Evolutionary conservation across 2,113 vertebrate genomes (phyloP).

Genomic region (Acanthochromis polyacanthus): DNA sequence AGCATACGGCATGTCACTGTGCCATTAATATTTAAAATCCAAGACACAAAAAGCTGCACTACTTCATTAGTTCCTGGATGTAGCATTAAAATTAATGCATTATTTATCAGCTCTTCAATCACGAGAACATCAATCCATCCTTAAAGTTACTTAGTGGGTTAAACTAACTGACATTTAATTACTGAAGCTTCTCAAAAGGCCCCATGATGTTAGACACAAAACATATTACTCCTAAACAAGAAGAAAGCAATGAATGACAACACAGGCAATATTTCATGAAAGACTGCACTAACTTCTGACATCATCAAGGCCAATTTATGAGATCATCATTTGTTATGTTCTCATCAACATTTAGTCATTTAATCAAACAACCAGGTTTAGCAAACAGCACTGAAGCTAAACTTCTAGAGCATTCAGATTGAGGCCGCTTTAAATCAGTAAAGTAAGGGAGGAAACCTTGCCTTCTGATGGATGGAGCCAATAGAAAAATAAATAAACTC

Average conservation of each 20-base stretch:
- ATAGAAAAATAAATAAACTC: no score
- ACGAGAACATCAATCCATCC: neutral
- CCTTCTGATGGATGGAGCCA: no score
- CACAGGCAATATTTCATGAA: neutral
- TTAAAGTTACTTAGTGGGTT: neutral
- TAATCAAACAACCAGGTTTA: no score
- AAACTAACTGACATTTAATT: neutral
- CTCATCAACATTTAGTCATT: no score
- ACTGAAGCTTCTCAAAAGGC: neutral
- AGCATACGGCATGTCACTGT: neutral
- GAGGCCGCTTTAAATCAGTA: no score
- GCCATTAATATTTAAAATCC: constrained; percentile 23
- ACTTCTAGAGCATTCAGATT: no score
- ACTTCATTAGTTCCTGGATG: neutral
- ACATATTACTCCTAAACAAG: neutral
- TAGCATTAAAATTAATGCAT: neutral
- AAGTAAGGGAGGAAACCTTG: no score
- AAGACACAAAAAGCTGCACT: constrained; percentile 4
- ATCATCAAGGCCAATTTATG: no score
- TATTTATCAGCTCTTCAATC: neutral
- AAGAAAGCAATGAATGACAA: neutral
- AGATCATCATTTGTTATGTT: no score
- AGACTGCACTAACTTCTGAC: neutral
- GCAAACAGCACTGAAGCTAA: no score
- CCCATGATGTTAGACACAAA: neutral